These are phyloP conservation scores for Troides oblongomaculatus DNA, from an alignment of 2,888 invertebrate species.

Conservation along the genomic window DNA sequence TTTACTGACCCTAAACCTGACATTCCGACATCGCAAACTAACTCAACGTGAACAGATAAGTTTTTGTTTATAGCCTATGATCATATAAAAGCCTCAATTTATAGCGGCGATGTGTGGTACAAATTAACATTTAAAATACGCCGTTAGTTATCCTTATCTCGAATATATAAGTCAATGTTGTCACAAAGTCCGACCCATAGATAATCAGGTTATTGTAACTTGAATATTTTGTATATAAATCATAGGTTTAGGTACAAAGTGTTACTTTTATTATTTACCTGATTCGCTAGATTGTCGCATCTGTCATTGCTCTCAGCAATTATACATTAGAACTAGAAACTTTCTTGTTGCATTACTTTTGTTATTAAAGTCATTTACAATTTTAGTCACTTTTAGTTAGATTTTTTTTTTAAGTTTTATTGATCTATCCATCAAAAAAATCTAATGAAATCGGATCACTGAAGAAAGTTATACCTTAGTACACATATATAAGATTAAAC, in stretches of 20 bases:
- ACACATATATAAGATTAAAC: too few species aligned
- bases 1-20: not conserved
- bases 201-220: slow-evolving; percentile 19
- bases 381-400: too few species aligned
- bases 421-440: too few species aligned
- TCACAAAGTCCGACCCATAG: slow-evolving; percentile 14
- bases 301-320: too few species aligned
- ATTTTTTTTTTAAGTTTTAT: too few species aligned
- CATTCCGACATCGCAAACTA: not conserved
- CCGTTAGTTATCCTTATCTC: slow-evolving; percentile 19
- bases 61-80: not conserved
- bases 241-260: not conserved
- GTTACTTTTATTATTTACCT: not conserved
- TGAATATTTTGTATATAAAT: slow-evolving; percentile 4
- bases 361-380: too few species aligned
- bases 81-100: slow-evolving; percentile 9
- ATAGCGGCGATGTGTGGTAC: slow-evolving; percentile 6
- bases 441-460: too few species aligned
- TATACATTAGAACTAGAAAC: too few species aligned
- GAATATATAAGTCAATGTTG: slow-evolving; percentile 23
- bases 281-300: not conserved
- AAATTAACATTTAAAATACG: slow-evolving; percentile 25
- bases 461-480: too few species aligned
- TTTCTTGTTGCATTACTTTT: too few species aligned
- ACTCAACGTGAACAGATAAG: slow-evolving; percentile 3